Base-by-base conservation (phyloP, 2,888 invertebrate species). In the Cordilura impudica region DNA sequence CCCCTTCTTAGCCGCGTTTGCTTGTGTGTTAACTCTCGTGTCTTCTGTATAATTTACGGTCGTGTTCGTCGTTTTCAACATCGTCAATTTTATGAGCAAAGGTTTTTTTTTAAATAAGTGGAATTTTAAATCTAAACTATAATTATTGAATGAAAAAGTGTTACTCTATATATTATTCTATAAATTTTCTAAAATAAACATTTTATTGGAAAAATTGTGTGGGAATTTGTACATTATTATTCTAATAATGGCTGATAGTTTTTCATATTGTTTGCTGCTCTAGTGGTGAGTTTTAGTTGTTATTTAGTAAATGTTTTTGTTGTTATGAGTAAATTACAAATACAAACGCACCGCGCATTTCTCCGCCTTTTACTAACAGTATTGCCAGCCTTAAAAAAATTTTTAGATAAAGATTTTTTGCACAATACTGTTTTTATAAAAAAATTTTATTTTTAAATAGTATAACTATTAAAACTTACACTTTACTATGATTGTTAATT, bases 331-430 rank as follows among this genome's bases (percentile, higher is more conserved):
- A 51, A 31, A n/a, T 70, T 14, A 69, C 78, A 63, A 74, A 74
- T 54, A 78, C 71, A 66, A 71, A 71, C 71, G 65, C 60, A 65
- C 45, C 60, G 70, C 69, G 53, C 70, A 78, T 78, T 78, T 78
- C 78, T 74, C 78, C 78, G 51, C 69, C 67, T 78, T 54, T 70
- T 70, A 70, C 35, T 49, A 56, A 8, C 39, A 31, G 63, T 35
- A 70, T 61, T 78, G 74, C 78, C 78, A 78, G 69, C n/a, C n/a
- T n/a, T 14, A 1, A 21, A 3, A 35, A 31, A 23, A 14, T 31
- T 53, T 54, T 29, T 4, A 66, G 35, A 58, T 35, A 66, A 29
- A n/a, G n/a, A 51, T 49, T 18, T 7, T 43, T 70, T 21, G 39
- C n/a, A n/a, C n/a, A n/a, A n/a, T n/a, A n/a, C n/a, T n/a, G n/a